Conservation (phyloP, 2,113 vertebrate species). For the pig (Sus scrofa) region T2T-Sscrofa CM000818.6:40714501-40715000, state of each 20-base stretch:
- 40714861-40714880: not conserved
- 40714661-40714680: conserved; percentile 22
- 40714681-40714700: not conserved
- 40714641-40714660: conserved; percentile 1
- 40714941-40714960: not conserved
- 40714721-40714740: conserved; percentile 5
- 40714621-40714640: too few relatives aligned
- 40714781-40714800: not conserved
- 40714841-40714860: not conserved
- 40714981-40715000: not conserved
- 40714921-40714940: not conserved
- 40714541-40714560: not conserved
- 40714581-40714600: conserved; percentile 6
- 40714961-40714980: not conserved
- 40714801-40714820: not conserved
- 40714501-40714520: conserved; percentile 38
- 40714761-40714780: not conserved
- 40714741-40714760: conserved; percentile 28
- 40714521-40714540: not conserved
- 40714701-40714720: not conserved
- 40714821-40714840: not conserved
- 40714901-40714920: not conserved
- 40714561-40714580: not conserved
- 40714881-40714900: not conserved
- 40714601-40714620: too few relatives aligned